A percentile compares a stretch with the other conserved stretches of the same genome.
These are phyloP conservation scores for Amphimallon solstitiale DNA, from an alignment of 2,888 invertebrate genomes.

Conservation along the genomic window DNA sequence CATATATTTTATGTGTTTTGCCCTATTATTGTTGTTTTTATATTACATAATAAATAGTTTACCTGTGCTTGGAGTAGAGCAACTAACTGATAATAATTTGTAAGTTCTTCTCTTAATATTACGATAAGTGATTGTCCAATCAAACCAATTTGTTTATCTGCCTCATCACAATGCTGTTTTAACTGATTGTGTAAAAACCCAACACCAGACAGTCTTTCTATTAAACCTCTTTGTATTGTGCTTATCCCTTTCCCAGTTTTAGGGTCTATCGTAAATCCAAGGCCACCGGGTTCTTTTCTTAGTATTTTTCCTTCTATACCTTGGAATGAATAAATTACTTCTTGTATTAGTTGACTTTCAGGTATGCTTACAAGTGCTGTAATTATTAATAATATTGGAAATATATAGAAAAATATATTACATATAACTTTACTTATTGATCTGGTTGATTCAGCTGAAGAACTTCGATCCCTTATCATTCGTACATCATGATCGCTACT, in stretches of 20 bases:
- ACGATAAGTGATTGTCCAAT: conserved; percentile 89
- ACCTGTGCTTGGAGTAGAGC: conserved; percentile 90
- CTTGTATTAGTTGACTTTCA: conserved; percentile 72
- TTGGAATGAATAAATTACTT: conserved; percentile 86
- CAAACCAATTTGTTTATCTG: conserved; percentile 73
- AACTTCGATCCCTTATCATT: conserved; percentile 40
- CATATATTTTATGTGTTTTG: too few relatives aligned
- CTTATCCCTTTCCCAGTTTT: conserved; percentile 67
- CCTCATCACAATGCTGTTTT: conserved; percentile 80
- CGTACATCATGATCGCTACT: conserved; percentile 51
- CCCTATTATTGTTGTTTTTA: too few relatives aligned
- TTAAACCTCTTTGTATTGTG: conserved; percentile 67
- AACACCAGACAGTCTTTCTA: conserved; percentile 83
- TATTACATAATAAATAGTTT: conserved; percentile 52
- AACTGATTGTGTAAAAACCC: conserved; percentile 84
- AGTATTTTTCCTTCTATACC: conserved; percentile 86
- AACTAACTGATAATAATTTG: conserved; percentile 88
- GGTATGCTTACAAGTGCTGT: conserved; percentile 53
- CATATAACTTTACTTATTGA: conserved; percentile 41
- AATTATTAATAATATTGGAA: conserved; percentile 11
- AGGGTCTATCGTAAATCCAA: conserved; percentile 71
- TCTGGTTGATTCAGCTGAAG: conserved; percentile 42
- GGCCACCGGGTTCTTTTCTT: conserved; percentile 71
- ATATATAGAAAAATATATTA: background rate
- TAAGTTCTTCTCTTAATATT: conserved; percentile 84